A percentile compares a stretch with the other conserved stretches of the same genome.
These are phyloP conservation scores for Fistularia tabacaria DNA, from an alignment of 2,797 vertebrate genomes.

Conservation along the genomic window DNA sequence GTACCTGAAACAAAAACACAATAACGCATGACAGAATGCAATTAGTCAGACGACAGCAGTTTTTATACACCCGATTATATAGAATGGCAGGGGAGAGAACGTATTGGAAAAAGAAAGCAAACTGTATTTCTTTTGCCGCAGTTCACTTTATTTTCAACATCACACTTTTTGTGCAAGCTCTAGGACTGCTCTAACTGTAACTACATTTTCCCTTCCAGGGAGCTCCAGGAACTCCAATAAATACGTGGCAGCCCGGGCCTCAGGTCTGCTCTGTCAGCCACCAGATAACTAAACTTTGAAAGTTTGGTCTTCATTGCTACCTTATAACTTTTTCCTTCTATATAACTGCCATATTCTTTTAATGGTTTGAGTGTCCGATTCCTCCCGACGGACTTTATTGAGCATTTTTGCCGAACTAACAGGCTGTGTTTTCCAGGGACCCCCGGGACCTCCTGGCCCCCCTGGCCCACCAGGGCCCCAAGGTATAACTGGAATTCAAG, in stretches of 20 bases:
- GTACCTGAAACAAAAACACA: constrained; percentile 40
- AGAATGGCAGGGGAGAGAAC: background rate
- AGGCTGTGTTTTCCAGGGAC: constrained; percentile 78
- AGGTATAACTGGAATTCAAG: constrained; percentile 80
- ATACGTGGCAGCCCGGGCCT: constrained; percentile 84
- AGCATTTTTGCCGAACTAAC: too few relatives aligned
- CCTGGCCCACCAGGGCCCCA: constrained; percentile 87
- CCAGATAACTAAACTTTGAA: background rate
- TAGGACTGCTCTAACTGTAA: constrained; percentile 43
- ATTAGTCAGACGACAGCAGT: too few relatives aligned
- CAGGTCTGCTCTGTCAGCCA: constrained; percentile 79
- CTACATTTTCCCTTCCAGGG: constrained; percentile 77
- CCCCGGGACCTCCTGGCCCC: constrained; percentile 80
- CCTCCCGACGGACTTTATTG: background rate
- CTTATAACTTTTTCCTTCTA: constrained; percentile 10
- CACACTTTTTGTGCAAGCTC: constrained; percentile 5
- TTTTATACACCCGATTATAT: constrained; percentile 9
- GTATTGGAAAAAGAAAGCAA: too few relatives aligned
- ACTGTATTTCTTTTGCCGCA: background rate
- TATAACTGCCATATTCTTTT: background rate
- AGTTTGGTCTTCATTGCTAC: constrained; percentile 18
- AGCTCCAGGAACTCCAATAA: constrained; percentile 81
- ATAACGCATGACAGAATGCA: too few relatives aligned
- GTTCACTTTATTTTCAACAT: constrained; percentile 1
- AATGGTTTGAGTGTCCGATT: constrained; percentile 5